These are phyloP conservation scores for Vireo griseus DNA, from an alignment of 2,797 vertebrate species.

Conservation along the genomic window DNA sequence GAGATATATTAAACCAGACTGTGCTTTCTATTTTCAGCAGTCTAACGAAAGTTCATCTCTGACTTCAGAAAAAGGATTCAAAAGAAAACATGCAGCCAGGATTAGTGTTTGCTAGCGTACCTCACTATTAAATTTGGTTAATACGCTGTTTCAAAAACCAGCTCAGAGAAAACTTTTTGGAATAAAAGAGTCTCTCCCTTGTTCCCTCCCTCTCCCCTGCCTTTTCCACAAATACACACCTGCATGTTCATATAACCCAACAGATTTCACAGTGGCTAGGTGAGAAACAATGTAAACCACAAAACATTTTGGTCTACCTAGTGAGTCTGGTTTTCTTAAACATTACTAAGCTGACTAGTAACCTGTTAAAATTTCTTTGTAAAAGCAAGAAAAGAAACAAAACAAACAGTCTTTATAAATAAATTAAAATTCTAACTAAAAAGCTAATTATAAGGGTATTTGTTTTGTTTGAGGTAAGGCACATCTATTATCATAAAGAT, in stretches of 20 bases:
- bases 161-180: neutral
- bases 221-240: neutral
- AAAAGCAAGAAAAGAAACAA: slow-evolving; percentile 66
- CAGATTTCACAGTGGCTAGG: neutral
- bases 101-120: slow-evolving; percentile 48
- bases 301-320: neutral
- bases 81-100: slow-evolving; percentile 45
- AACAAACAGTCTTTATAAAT: slow-evolving; percentile 80
- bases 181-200: slow-evolving; percentile 11
- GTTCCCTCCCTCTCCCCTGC: neutral
- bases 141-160: slow-evolving; percentile 30
- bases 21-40: slow-evolving; percentile 42
- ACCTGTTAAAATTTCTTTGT: slow-evolving; percentile 52
- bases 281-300: neutral
- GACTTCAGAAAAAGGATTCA: slow-evolving; percentile 46
- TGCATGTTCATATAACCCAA: neutral
- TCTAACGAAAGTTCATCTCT: slow-evolving; percentile 37
- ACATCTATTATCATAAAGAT: slow-evolving; percentile 88
- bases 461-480: slow-evolving; percentile 86
- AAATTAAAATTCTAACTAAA: slow-evolving; percentile 83
- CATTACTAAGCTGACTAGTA: slow-evolving; percentile 29
- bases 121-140: slow-evolving; percentile 36
- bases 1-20: slow-evolving; percentile 39
- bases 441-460: slow-evolving; percentile 85
- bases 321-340: neutral